phyloP scores from a whole-genome alignment of 2,888 invertebrate species.

The Pterostichus niger region DNA sequence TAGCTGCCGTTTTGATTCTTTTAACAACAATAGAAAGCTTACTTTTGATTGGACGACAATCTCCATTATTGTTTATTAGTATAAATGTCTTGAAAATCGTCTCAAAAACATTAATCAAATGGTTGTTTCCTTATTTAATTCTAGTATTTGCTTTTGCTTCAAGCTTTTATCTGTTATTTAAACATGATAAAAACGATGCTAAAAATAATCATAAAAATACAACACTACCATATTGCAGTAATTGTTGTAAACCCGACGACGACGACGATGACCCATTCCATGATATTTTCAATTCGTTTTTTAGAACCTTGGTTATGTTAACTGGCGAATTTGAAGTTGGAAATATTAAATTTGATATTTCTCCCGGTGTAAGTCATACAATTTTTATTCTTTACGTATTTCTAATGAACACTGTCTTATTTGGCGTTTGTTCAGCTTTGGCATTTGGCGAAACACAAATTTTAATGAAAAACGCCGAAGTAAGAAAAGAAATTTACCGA shows the following conservation, averaged over 20 bases:
- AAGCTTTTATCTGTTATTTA: slow-evolving; percentile 57
- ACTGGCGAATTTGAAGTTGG: slow-evolving; percentile 60
- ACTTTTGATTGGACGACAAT: slow-evolving; percentile 53
- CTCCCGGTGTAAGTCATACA: slow-evolving; percentile 12
- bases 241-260: not conserved
- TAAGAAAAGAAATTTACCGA: slow-evolving; percentile 53
- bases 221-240: not conserved
- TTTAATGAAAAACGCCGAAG: slow-evolving; percentile 45
- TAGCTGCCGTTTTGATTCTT: slow-evolving; percentile 54
- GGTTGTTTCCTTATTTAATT: slow-evolving; percentile 57
- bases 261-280: slow-evolving; percentile 5
- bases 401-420: slow-evolving; percentile 62
- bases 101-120: slow-evolving; percentile 52
- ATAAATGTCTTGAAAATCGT: slow-evolving; percentile 56
- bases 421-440: slow-evolving; percentile 60
- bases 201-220: not conserved
- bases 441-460: slow-evolving; percentile 62
- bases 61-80: slow-evolving; percentile 60
- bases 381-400: slow-evolving; percentile 59
- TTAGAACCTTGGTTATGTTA: slow-evolving; percentile 56
- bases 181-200: not conserved
- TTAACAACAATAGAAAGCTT: slow-evolving; percentile 53
- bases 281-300: slow-evolving; percentile 28
- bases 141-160: slow-evolving; percentile 55
- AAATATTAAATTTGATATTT: slow-evolving; percentile 36